Evolutionary conservation across 2,113 vertebrate genomes (phyloP), one percentile per base, ranked within the genome.

Genomic region (Enhydra lutris): DNA sequence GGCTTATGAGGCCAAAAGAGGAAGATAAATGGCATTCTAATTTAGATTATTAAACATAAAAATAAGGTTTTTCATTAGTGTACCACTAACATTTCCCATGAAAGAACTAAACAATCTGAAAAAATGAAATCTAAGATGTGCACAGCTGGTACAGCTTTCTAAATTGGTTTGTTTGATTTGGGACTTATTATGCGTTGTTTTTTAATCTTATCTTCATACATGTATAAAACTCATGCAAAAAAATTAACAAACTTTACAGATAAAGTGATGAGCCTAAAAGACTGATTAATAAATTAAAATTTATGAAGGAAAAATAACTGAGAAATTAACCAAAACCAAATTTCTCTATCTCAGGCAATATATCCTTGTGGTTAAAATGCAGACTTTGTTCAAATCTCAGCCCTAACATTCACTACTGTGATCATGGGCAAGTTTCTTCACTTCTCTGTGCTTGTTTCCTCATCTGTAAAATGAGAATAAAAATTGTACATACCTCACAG

Each of bases 41-140:
- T 86, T 89, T 71, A 91, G 61, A 92, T 95, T 97, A 96, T 71
- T 89, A 93, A 96, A 96, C 47, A 92, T 15, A 55, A 82, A 89
- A 95, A 89, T 81, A 93, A 86, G 34, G 65, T 76, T 91, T 95
- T 93, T 87, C 42, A 91, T 59, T 96, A 93, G 20, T 95, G 24
- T 67, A 92, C 74, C 7, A 42, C 86, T 89, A 96, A 93, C 4
- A 92, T 89, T 91, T 96, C 87, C 87, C 47, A 94, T 69, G 9
- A 84, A 79, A 67, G 69, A n/a, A 87, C 69, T 94, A 90, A 74
- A 86, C 57, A 73, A 93, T 10, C 57, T 76, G 42, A 83, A 78
- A 93, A 91, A 96, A 81, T 52, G 18, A 93, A 89, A 96, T 21
- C 7, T 78, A 85, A 94, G 42, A 83, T 97, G 82, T 91, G 47